These are phyloP conservation scores for Leucophenga montana DNA, from an alignment of 2,888 invertebrate species.

Conservation along the genomic window DNA sequence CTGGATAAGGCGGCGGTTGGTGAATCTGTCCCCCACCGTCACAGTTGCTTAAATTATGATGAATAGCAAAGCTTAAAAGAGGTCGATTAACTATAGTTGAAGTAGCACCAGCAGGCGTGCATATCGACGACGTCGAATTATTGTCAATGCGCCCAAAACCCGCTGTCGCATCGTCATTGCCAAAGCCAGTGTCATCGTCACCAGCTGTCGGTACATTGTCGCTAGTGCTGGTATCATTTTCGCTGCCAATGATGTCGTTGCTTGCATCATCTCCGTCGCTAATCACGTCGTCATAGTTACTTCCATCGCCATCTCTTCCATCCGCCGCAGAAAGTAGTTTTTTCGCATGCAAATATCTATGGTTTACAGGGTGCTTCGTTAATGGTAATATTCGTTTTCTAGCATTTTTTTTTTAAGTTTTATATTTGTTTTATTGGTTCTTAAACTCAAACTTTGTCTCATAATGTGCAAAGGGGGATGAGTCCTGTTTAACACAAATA, in stretches of 20 bases:
- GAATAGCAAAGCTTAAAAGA: conserved; percentile 14
- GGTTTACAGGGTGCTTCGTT: conserved; percentile 35
- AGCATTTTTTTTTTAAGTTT: conserved; percentile 14
- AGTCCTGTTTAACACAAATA: too few relatives aligned
- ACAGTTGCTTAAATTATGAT: conserved; percentile 14
- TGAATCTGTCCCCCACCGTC: conserved; percentile 30
- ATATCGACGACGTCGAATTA: not conserved
- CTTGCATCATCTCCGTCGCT: conserved; percentile 34
- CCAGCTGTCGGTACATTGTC: conserved; percentile 32
- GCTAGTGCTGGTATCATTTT: conserved; percentile 56
- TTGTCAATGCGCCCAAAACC: conserved; percentile 6
- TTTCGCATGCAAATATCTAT: conserved; percentile 61
- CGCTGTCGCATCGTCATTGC: conserved; percentile 50
- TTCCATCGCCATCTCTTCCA: not conserved
- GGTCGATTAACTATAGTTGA: not conserved
- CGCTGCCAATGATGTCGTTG: conserved; percentile 51
- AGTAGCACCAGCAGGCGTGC: not conserved
- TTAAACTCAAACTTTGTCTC: too few relatives aligned
- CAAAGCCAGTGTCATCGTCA: conserved; percentile 58
- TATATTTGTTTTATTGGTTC: not conserved
- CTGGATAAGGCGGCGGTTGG: not conserved
- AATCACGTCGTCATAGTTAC: not conserved
- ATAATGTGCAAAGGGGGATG: too few relatives aligned
- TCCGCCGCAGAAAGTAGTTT: conserved; percentile 54
- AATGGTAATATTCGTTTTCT: conserved; percentile 15